phyloP scores from a whole-genome alignment of 1,140 invertebrate species.

The Myzus persicae region DNA sequence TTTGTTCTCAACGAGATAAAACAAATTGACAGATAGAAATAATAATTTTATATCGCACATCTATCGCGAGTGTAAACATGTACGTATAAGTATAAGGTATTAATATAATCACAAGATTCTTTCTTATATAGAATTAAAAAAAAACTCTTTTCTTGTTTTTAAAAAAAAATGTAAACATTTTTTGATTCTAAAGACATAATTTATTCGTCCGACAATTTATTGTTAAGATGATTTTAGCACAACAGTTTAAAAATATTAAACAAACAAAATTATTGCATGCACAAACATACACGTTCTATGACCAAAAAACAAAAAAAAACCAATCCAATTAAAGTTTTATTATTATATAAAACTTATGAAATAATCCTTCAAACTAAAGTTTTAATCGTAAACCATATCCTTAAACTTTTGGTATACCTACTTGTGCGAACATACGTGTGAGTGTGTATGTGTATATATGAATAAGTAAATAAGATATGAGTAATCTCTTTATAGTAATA shows the following conservation, averaged over 20 bases:
- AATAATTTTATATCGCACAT: too few species aligned
- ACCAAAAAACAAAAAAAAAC: not conserved
- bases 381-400: not conserved
- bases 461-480: not conserved
- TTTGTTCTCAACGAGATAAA: too few species aligned
- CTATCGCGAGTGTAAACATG: too few species aligned
- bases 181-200: not conserved
- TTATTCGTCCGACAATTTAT: not conserved
- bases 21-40: too few species aligned
- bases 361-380: not conserved
- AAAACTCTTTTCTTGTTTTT: not conserved
- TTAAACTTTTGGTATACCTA: not conserved
- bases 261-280: not conserved
- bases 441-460: not conserved
- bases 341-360: not conserved
- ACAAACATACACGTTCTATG: not conserved
- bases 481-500: not conserved
- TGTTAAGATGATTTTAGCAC: not conserved
- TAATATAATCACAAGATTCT: not conserved
- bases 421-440: not conserved
- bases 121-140: not conserved
- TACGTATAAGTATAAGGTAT: too few species aligned
- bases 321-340: not conserved
- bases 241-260: not conserved
- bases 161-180: not conserved